Base-by-base conservation (phyloP, 2,113 vertebrate genomes). In the Xenopus tropicalis region DNA sequence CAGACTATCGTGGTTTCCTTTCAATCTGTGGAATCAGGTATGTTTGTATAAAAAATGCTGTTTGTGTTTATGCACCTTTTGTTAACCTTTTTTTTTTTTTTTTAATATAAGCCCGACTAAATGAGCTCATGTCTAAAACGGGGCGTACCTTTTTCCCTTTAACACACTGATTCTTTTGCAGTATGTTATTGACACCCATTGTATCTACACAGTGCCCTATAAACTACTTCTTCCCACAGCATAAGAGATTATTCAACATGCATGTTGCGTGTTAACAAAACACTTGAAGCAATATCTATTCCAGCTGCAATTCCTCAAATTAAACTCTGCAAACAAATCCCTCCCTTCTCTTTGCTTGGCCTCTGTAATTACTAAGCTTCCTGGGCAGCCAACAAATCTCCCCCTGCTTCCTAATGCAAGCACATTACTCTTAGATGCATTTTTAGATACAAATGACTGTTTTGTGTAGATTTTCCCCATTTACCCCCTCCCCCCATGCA, bases 251-350 rank as follows among this genome's bases (percentile, higher is more conserved):
- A 20, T 51, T 19, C 66, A 25, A 62, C 56, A 23, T 66, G 72
- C 43, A 22, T 37, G 29, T 37, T 37, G 29, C 29, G 29, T 74
- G 56, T 73, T 66, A 73, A 65, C 61, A 73, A 24, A 25, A 17
- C 56, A 59, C 13, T 48, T 48, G 10, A 48, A 48, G 44, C n/a
- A 44, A 59, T 67, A 61, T 67, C 72, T 74, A 54, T 64, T 44
- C 64, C 72, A 74, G 72, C 72, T 74, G 72, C 68, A 74, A 74
- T 67, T 67, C 51, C 56, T 74, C 72, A 68, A 67, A 74, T 64
- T 74, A 74, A 74, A 78, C 44, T 68, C 48, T 4, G 78, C 71
- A 23, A 1, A 0, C 62, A 75, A 46, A 57, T 78, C 66, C 43
- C 24, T 25, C 23, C 56, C 72, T 3, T 48, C 25, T 61, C 68